Evolutionary conservation across 2,888 invertebrate genomes (phyloP).

Genomic region (Conchocele bisecta): DNA sequence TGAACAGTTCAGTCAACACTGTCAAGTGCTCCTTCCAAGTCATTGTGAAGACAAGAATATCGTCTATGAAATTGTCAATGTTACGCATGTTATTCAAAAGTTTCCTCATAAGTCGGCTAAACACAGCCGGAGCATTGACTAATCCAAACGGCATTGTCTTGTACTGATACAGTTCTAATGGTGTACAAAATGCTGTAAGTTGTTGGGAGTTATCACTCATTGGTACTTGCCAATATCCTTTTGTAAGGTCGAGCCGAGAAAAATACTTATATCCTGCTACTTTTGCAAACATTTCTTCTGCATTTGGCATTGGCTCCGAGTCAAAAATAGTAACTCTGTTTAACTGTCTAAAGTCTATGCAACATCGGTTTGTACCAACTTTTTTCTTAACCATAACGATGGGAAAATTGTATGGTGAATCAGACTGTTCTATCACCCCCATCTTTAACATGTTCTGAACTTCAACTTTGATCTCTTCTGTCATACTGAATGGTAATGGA

Average conservation of each 20-base stretch:
- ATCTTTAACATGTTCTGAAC: conserved; percentile 49
- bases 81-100: not conserved
- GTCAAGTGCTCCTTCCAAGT: not conserved
- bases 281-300: conserved; percentile 58
- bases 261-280: conserved; percentile 42
- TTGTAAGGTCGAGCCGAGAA: conserved; percentile 47
- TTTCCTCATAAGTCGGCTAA: not conserved
- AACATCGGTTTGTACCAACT: conserved; percentile 51
- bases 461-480: conserved; percentile 32
- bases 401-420: conserved; percentile 52
- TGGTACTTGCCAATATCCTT: conserved; percentile 62
- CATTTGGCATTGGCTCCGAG: conserved; percentile 58
- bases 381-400: conserved; percentile 50
- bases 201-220: conserved; percentile 24
- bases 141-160: no score
- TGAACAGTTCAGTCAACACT: not conserved
- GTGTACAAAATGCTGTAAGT: conserved; percentile 50
- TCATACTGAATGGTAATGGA: conserved; percentile 38
- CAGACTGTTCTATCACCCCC: conserved; percentile 50
- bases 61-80: conserved; percentile 2
- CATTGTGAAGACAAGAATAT: not conserved
- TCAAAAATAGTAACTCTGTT: conserved; percentile 59
- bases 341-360: conserved; percentile 56
- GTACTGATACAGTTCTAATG: conserved; percentile 44
- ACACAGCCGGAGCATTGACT: no score